phyloP scores from a whole-genome alignment of 2,797 vertebrate genomes.

The Siniperca scherzeri region DNA sequence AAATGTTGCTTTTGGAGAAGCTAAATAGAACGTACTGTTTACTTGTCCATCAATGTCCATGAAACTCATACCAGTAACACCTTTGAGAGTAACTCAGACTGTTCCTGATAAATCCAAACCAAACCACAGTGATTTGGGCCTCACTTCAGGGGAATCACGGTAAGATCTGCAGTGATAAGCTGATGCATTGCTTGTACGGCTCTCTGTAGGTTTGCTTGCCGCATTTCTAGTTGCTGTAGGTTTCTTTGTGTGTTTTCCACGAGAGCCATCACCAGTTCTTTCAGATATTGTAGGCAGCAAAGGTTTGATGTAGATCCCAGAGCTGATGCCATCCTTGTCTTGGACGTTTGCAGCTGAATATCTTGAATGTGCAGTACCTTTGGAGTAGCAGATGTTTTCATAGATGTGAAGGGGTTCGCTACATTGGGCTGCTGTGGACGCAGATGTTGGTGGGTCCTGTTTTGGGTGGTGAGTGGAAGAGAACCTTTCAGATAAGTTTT shows the following conservation, averaged over 20 bases:
- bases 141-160: not conserved
- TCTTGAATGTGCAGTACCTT: not conserved
- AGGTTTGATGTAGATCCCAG: constrained; percentile 30
- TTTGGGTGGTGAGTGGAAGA: not conserved
- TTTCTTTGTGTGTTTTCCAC: not conserved
- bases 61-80: not conserved
- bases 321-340: not conserved
- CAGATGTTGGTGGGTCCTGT: constrained; percentile 1
- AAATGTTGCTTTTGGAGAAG: not conserved
- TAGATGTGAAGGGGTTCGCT: not conserved
- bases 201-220: not conserved
- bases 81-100: not conserved
- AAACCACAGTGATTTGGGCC: constrained; percentile 51
- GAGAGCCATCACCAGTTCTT: not conserved
- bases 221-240: not conserved
- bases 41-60: not conserved
- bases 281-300: not conserved
- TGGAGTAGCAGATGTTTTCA: constrained; percentile 42
- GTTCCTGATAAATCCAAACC: constrained; percentile 53
- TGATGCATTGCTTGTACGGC: not conserved
- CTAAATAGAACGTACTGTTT: not conserved
- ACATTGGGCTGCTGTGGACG: not conserved
- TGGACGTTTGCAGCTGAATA: not conserved
- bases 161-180: not conserved
- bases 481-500: not conserved